A percentile compares a stretch with the other conserved stretches of the same genome.
These are phyloP conservation scores for Stegodyphus dumicola DNA, from an alignment of 1,140 invertebrate species.

Conservation along the genomic window DNA sequence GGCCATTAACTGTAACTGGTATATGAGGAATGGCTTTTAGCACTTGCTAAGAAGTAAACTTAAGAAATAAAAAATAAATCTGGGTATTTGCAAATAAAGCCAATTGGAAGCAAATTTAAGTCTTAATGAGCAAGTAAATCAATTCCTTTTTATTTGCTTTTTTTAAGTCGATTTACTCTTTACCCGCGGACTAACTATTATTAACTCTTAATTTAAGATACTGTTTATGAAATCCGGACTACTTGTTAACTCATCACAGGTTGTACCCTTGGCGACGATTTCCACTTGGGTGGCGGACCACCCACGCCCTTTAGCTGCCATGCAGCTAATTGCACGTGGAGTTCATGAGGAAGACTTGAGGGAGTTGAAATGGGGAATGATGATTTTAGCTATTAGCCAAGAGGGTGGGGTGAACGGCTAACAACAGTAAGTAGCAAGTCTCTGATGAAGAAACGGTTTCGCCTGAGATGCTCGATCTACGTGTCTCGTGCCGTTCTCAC, in stretches of 20 bases:
- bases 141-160: too few relatives aligned
- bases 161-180: too few relatives aligned
- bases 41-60: too few relatives aligned
- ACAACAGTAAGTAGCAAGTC: background rate
- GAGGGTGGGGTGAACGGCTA: background rate
- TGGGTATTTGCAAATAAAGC: too few relatives aligned
- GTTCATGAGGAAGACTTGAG: background rate
- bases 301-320: constrained; percentile 18
- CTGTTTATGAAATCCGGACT: too few relatives aligned
- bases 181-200: too few relatives aligned
- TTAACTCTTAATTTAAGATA: too few relatives aligned
- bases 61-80: too few relatives aligned
- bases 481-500: constrained; percentile 15
- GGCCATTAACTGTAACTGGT: too few relatives aligned
- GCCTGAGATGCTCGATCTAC: background rate
- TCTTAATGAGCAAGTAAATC: too few relatives aligned
- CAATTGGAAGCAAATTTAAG: too few relatives aligned
- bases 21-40: too few relatives aligned
- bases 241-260: background rate
- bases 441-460: background rate
- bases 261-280: background rate
- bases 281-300: constrained; percentile 25
- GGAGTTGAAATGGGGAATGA: background rate
- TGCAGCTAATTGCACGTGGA: constrained; percentile 19
- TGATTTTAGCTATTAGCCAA: constrained; percentile 20